A percentile compares a stretch with the other conserved stretches of the same genome.
Evolutionary conservation across 2,797 vertebrate species (phyloP).

Genomic region (Clarias platycephalus): DNA sequence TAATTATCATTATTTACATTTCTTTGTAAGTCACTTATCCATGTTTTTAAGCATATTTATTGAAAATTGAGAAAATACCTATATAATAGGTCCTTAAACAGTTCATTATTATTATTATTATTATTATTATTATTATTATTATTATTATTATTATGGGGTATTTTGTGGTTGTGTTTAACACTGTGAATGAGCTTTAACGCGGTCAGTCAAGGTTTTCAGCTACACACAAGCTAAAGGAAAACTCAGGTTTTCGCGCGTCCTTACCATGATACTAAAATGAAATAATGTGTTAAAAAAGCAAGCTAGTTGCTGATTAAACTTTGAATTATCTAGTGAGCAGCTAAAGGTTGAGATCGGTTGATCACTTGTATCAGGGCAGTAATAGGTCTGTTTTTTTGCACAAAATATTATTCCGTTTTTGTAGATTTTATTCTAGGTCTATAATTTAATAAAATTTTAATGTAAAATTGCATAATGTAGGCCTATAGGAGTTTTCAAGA

Average conservation of each 20-base stretch:
- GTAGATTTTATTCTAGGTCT: not conserved
- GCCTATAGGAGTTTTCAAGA: not conserved
- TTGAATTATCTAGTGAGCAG: not conserved
- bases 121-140: constrained; percentile 3
- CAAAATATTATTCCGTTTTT: not conserved
- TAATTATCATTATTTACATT: constrained; percentile 49
- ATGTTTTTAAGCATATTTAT: constrained; percentile 52
- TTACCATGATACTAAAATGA: not conserved
- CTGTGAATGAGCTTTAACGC: constrained; percentile 7
- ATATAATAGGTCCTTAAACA: not conserved
- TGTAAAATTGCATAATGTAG: not conserved
- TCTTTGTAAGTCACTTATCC: constrained; percentile 32
- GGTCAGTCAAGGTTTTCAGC: not conserved
- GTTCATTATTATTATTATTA: not conserved
- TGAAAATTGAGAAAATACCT: constrained; percentile 33
- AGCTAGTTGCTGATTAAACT: not conserved
- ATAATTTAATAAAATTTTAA: not conserved
- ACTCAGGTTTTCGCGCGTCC: constrained; percentile 1
- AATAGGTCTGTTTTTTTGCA: not conserved
- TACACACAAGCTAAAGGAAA: not conserved
- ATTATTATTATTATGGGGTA: not conserved
- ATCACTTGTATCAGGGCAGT: not conserved
- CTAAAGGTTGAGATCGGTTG: not conserved
- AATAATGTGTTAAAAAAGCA: not conserved
- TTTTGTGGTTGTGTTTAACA: not conserved